Base-by-base conservation (phyloP, 2,888 invertebrate genomes). In the Tinea pellionella region DNA sequence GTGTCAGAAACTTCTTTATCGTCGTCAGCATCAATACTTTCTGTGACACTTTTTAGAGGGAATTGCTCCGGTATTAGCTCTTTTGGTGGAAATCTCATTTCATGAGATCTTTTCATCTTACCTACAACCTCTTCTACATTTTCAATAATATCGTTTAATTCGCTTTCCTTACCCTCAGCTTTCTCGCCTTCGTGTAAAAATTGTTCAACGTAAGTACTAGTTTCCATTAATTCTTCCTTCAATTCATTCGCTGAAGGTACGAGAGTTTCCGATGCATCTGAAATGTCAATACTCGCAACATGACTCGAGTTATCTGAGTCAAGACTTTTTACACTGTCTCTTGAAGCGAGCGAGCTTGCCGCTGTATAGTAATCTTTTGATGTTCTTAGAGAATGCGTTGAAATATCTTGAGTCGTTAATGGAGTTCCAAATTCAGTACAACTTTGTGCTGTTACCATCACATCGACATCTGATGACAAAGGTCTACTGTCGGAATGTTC, bases 251-350 rank as follows among this genome's bases (percentile, higher is more conserved):
- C 93, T 1, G 98, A 97, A 12, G 97, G 96, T 9, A 98, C 93
- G 8, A 98, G 80, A 1, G 98, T 98, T 83, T 97, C 97, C 0
- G 97, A 97, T 24, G 94, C 89, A 77, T 98, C 97, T 32, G 97
- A 97, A 41, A 96, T 92, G 80, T 96, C 96, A 64, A 96, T 91
- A 71, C 96, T 96, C 0, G 94, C 96, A 61, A 96, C 88, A 75
- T 96, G 94, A 15, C 95, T 96, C 0, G 96, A 96, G 64, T 94
- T 95, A 77, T 96, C 93, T 1, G 96, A 96, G 71, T 96, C 95
- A 51, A 96, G 85, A 62, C 96, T 96, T 72, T 93, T 95, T 92
- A 96, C 94, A 63, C 96, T 96, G 72, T 95, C 96, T 67, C 94
- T 91, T 0, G 96, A 96, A 72, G 96, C 95, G 62, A 96, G 83